Base-by-base conservation (phyloP, 2,888 invertebrate genomes). In the Thereva nobilitata region DNA sequence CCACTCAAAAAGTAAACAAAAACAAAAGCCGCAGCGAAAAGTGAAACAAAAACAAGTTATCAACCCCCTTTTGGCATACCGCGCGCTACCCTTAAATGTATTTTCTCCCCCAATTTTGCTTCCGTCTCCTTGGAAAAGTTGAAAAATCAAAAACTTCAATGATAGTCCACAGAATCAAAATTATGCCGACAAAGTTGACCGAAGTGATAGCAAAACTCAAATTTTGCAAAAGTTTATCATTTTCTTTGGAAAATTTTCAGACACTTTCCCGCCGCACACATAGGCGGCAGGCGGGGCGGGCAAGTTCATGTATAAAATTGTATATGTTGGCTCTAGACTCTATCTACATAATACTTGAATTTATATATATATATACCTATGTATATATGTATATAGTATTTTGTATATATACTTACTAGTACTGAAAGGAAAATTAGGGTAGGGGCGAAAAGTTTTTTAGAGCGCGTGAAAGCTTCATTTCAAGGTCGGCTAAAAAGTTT, bases 401-500 rank as follows among this genome's bases (percentile, higher is more conserved):
- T 34, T 42, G 40, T 56, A 59, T 47, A 23, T 23, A 23, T 23
- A 23, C 23, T 23, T 23, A 23, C 23, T 23, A 47, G 49, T 59
- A 59, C 59, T 47, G 59, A 59, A 59, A 59, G 59, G 47, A 59
- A 59, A 59, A 59, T 59, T 59, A 59, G 59, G 47, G 59, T 59
- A 59, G 37, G 59, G 59, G 59, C 49, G 49, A 59, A 59, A 59
- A 59, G 59, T 59, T 59, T 59, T 59, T 59, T 59, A 59, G 59
- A 59, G 59, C 59, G 59, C 49, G 59, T 59, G 59, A 59, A 59
- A 59, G 59, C 59, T 59, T 59, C 59, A 12, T 70, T 70, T 70
- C 68, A 70, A 70, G 70, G 70, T 70, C 67, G 70, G 70, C 70
- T 68, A 68, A 67, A 70, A 70, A 70, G 70, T 70, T 70, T 67